phyloP scores from a whole-genome alignment of 2,797 vertebrate species.

The Pangasius krempfi region DNA sequence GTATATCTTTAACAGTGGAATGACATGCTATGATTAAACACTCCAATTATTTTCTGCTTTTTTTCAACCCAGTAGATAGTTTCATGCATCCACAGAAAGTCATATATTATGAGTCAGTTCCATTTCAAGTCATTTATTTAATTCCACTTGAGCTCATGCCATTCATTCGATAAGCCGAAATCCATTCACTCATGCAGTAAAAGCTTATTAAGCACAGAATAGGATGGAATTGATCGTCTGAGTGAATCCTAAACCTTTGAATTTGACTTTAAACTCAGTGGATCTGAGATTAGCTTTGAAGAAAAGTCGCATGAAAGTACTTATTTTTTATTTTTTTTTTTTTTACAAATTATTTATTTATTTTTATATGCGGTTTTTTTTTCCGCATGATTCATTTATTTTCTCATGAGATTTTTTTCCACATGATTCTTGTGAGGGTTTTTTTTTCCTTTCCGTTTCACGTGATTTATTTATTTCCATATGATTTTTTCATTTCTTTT shows the following conservation, averaged over 20 bases:
- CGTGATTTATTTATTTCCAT: neutral
- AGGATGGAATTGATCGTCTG: constrained; percentile 30
- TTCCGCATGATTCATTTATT: neutral
- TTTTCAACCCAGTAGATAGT: constrained; percentile 6
- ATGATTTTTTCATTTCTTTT: neutral
- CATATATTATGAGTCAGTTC: constrained; percentile 19
- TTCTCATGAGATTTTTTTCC: too few relatives aligned
- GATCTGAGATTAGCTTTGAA: constrained; percentile 14
- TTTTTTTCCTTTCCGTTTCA: neutral
- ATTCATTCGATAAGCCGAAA: constrained; percentile 22
- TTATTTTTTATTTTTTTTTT: neutral
- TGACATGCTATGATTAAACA: constrained; percentile 18
- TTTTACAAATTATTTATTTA: neutral
- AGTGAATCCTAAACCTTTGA: constrained; percentile 20
- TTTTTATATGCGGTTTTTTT: neutral
- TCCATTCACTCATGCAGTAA: constrained; percentile 21
- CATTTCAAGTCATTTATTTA: constrained; percentile 36
- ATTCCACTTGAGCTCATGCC: constrained; percentile 22
- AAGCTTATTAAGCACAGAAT: constrained; percentile 34
- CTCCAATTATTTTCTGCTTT: neutral
- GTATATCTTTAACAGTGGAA: neutral
- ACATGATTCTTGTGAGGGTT: too few relatives aligned
- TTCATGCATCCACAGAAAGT: neutral
- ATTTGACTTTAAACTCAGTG: constrained; percentile 3
- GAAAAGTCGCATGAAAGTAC: neutral